Base-by-base conservation (phyloP, 2,888 invertebrate genomes). In the Eristalis intricaria region DNA sequence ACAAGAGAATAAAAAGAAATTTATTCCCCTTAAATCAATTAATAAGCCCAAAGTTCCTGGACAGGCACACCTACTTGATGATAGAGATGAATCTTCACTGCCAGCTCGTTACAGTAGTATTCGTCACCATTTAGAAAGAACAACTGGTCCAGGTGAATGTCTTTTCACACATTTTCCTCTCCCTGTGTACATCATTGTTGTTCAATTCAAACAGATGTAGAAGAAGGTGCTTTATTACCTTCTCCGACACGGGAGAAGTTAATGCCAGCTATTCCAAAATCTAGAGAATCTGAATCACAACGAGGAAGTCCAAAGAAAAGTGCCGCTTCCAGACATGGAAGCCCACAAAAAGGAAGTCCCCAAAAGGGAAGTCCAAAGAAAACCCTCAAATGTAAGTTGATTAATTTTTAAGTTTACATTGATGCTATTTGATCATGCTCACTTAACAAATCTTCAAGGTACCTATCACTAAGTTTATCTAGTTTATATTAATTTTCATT, bases 1-100 rank as follows among this genome's bases (percentile, higher is more conserved):
- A 89, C 96, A 96, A 90, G 97, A 97, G 93, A 96, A 96, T 92
- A 97, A 96, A 91, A 96, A 96, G 89, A 97, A 96, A 93, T 95
- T 95, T 82, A 96, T 96, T 56, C 96, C 96, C 68, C 95, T 96
- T 91, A 95, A 96, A 89, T 79, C 89, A 71, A 80, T 90, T 84
- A 90, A 90, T 80, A 92, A 92, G 89, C 90, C 91, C 43, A 91
- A 91, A 90, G 90, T 95, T 94, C 94, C 94, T 94, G 91, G 95
- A 93, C 89, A 95, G 94, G 89, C 95, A 93, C 82, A 94, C 94
- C 91, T 95, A 94, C 92, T 95, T 94, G 93, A 95, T 94, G 91
- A 91, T 87, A 92, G 91, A 89, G 93, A 93, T 90, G 93, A 92
- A 89, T 91, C 92, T 88, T 91, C 92, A 92, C 91, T 93, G 91